Conservation (phyloP, 2,797 vertebrate genomes). For the Hirundo rustica region DNA sequence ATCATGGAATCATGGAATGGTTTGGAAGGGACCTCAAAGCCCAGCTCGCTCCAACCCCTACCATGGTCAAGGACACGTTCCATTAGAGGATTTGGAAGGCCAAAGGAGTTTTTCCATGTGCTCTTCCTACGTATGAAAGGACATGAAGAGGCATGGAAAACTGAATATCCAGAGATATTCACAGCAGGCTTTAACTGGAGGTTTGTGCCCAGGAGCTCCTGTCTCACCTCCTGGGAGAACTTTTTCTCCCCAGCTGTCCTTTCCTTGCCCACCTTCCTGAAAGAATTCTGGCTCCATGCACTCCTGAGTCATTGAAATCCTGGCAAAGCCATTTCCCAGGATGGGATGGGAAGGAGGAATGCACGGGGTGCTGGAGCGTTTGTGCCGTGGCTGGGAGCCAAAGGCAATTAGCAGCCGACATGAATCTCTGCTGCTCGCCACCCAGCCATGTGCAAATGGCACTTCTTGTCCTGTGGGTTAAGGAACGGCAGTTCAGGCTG, state of each 20-base stretch:
- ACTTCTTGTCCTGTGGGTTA: constrained; percentile 67
- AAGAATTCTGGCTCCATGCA: background rate
- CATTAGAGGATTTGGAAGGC: background rate
- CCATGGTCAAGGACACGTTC: background rate
- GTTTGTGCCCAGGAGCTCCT: background rate
- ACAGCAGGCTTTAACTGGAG: background rate
- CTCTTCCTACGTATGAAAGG: background rate
- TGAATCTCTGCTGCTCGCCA: constrained; percentile 47
- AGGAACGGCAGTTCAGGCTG: constrained; percentile 64
- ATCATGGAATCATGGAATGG: background rate
- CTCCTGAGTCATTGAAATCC: constrained; percentile 15
- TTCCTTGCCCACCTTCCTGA: background rate
- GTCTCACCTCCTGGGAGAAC: background rate
- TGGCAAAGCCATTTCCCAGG: constrained; percentile 8
- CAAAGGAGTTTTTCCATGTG: background rate
- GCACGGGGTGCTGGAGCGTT: background rate
- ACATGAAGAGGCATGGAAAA: background rate
- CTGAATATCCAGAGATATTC: background rate
- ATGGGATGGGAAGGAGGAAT: background rate
- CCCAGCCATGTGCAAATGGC: constrained; percentile 51
- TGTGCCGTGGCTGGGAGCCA: constrained; percentile 45
- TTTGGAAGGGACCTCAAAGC: background rate
- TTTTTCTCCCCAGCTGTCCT: background rate
- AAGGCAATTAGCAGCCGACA: constrained; percentile 56
- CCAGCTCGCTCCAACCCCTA: fast-evolving